Evolutionary conservation across 2,113 vertebrate species (phyloP).

Genomic region (Rhinoptilus africanus): DNA sequence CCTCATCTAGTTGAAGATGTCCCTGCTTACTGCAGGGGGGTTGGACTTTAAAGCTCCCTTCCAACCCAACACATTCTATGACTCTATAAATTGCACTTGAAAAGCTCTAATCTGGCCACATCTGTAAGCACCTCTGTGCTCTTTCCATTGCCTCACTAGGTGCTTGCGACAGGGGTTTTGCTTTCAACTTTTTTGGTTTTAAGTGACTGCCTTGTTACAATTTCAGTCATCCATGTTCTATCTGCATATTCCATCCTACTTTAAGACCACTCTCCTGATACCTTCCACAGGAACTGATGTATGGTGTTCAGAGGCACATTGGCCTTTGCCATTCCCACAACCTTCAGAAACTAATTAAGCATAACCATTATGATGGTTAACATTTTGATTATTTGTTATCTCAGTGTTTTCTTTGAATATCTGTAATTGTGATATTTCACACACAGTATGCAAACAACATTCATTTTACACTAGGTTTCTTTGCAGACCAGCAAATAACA

Average conservation of each 20-base stretch:
- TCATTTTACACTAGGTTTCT: neutral
- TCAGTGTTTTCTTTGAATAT: neutral
- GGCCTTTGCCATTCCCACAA: neutral
- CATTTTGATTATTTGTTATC: neutral
- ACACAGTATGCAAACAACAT: neutral
- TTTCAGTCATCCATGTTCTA: neutral
- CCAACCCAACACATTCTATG: too few species aligned
- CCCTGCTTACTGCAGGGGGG: too few species aligned
- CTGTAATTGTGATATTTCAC: neutral
- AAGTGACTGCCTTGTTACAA: neutral
- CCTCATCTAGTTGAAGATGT: too few species aligned
- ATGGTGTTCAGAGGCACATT: accelerated
- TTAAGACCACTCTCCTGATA: neutral
- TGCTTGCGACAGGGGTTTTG: neutral
- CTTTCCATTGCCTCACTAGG: neutral
- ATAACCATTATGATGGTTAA: neutral
- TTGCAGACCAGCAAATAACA: neutral
- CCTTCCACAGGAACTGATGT: neutral
- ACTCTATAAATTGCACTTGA: neutral
- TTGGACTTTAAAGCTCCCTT: too few species aligned
- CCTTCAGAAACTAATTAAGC: neutral
- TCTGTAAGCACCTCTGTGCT: neutral
- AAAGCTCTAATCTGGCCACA: neutral
- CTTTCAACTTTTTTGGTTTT: neutral
- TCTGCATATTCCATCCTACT: neutral